Percentiles rank a stretch among this genome's conserved stretches.
These are phyloP conservation scores for Aphrocallistes beatrix DNA, from an alignment of 37 sponge, comb jelly and placozoan species.

Conservation along the genomic window DNA sequence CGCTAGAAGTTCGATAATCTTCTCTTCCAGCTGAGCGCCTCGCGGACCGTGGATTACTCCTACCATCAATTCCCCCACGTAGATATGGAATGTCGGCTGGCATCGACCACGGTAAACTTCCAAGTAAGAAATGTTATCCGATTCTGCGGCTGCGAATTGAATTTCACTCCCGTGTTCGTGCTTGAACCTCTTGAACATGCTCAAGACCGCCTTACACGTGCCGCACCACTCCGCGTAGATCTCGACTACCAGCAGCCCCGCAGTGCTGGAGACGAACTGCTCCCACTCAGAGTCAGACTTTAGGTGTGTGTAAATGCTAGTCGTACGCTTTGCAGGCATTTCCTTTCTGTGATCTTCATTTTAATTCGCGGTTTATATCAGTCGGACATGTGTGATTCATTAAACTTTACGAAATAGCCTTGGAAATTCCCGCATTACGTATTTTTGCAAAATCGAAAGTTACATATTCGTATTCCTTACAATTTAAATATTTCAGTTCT, in stretches of 20 bases:
- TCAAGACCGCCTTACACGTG: conserved; percentile 68
- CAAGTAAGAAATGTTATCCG: neutral
- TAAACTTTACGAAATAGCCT: too few species aligned
- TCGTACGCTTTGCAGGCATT: neutral
- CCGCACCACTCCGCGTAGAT: conserved; percentile 94
- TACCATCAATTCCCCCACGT: neutral
- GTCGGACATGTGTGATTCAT: too few species aligned
- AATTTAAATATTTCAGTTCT: too few species aligned
- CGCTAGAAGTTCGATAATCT: neutral
- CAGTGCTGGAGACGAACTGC: conserved; percentile 26
- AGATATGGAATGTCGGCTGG: neutral
- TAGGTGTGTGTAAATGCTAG: conserved; percentile 4
- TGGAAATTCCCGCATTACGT: too few species aligned
- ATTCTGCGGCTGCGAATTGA: conserved; percentile 14
- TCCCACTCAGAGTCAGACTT: conserved; percentile 62
- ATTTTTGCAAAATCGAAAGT: too few species aligned
- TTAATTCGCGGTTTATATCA: too few species aligned
- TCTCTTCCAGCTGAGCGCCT: neutral
- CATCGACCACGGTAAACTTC: neutral
- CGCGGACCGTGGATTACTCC: neutral
- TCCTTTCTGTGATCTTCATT: too few species aligned
- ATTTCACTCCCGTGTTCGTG: conserved; percentile 65
- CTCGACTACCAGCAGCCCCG: conserved; percentile 68
- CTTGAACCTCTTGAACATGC: conserved; percentile 61
- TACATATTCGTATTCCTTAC: too few species aligned